A percentile compares a stretch with the other conserved stretches of the same genome.
Conservation (phyloP, 2,888 invertebrate genomes). For the Galerucella pusilla region DNA sequence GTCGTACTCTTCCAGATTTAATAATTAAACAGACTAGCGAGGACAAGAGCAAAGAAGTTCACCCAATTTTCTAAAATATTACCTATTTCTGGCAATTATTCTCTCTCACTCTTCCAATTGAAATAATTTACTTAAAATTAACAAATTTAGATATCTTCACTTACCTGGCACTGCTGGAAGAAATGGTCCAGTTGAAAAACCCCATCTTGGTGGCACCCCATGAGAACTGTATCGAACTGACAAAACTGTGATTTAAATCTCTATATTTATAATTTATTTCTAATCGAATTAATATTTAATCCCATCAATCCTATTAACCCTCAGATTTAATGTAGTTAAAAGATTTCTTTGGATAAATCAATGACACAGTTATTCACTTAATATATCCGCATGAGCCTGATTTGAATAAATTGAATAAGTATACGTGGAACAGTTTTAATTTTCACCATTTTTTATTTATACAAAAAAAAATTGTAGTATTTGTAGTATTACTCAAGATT, state of each 20-base stretch:
- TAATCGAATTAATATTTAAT: slow-evolving; percentile 30
- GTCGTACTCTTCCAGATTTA: too few species aligned
- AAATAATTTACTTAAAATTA: slow-evolving; percentile 11
- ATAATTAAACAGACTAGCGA: too few species aligned
- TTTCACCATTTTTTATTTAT: too few species aligned
- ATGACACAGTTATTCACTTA: slow-evolving; percentile 8
- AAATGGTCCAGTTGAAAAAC: slow-evolving; percentile 54
- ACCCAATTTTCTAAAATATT: too few species aligned
- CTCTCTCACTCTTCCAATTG: not conserved
- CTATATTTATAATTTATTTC: slow-evolving; percentile 31
- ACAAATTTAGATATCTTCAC: slow-evolving; percentile 24
- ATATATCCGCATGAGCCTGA: not conserved
- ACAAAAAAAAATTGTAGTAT: too few species aligned
- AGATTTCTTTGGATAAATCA: slow-evolving; percentile 26
- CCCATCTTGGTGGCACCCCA: slow-evolving; percentile 46
- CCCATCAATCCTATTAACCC: slow-evolving; percentile 27
- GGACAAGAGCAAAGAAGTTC: too few species aligned
- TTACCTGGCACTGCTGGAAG: slow-evolving; percentile 52
- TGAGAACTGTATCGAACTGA: slow-evolving; percentile 41
- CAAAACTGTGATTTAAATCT: slow-evolving; percentile 25
- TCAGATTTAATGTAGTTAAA: slow-evolving; percentile 23
- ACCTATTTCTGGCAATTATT: too few species aligned
- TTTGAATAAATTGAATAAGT: not conserved
- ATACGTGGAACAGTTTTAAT: not conserved
- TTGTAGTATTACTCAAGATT: too few species aligned